Conservation (phyloP, 2,888 invertebrate genomes). For the Amphiduros pacificus region DNA sequence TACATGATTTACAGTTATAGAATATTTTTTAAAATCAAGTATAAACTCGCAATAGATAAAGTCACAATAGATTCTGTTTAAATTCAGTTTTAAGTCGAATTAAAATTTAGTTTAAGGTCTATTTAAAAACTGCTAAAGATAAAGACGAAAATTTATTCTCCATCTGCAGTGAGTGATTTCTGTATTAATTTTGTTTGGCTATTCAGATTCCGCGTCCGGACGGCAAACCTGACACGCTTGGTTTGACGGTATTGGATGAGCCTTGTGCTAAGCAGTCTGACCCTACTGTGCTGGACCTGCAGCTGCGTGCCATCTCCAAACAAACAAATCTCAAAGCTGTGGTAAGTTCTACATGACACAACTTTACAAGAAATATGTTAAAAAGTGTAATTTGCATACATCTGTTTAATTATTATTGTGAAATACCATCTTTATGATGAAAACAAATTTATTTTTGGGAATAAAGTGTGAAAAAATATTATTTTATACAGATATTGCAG, state of each 20-base stretch:
- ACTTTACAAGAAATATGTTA: no score
- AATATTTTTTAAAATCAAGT: not conserved
- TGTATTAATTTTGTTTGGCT: not conserved
- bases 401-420: no score
- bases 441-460: no score
- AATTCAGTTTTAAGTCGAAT: not conserved
- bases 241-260: slow-evolving; percentile 85
- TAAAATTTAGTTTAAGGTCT: not conserved
- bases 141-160: not conserved
- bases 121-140: not conserved
- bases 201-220: slow-evolving; percentile 71
- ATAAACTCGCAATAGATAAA: not conserved
- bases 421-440: no score
- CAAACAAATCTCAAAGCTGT: slow-evolving; percentile 69
- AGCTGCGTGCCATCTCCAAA: slow-evolving; percentile 76
- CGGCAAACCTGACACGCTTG: slow-evolving; percentile 67
- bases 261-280: slow-evolving; percentile 92
- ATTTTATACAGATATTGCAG: no score
- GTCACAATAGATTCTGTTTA: not conserved
- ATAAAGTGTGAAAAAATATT: no score
- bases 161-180: not conserved
- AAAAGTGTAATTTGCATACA: no score
- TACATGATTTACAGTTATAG: slow-evolving; percentile 53
- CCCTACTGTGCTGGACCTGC: slow-evolving; percentile 74
- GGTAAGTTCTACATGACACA: slow-evolving; percentile 43